Evolutionary conservation across 2,113 vertebrate species (phyloP), one percentile per base, ranked within the genome.

Genomic region (Madoqua kirkii): DNA sequence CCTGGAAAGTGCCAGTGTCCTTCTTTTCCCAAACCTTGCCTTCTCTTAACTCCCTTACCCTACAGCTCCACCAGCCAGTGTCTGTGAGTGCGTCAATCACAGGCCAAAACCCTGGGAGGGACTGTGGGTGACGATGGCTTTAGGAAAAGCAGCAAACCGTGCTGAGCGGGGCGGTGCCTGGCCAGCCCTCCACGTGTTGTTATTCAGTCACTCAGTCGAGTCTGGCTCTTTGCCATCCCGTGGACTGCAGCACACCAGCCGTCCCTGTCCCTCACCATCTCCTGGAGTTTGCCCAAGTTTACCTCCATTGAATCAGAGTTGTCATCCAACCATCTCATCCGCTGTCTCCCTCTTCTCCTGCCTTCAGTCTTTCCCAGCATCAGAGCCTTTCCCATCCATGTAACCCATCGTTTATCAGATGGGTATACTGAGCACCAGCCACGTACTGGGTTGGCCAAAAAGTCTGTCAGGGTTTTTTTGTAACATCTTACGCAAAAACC

Each of bases 111-210:
- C 5, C 36, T 15, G 1, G 36, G 60, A 17, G 13, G 31, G 11
- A 5, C 2, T 3, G 4, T 2, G 23, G 6, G 36, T 0, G 59
- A 21, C 2, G 54, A 33, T 9, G 11, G 52, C 36, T 84, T 71
- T 29, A 21, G 40, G 17, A 13, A 19, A 84, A 83, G 45, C 81
- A 52, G 84, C 48, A 50, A 36, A 33, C 5, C 0, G 1, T 4
- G 5, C 16, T 6, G 29, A 87, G 45, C 36, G 8, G 43, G 67
- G 78, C 60, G 14, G 67, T 0, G 2, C 12, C 1, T 5, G 31
- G 13, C 52, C 45, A 19, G 5, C 0, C 5, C 23, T 5, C 45
- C 60, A 4, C 1, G 4, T 5, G 10, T 8, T 19, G 36, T 7
- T 7, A 3, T 76, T 76, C 71, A 27, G 23, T 43, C 71, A 27